Evolutionary conservation across 2,888 invertebrate genomes (phyloP).

Genomic region (Thymelicus sylvestris): DNA sequence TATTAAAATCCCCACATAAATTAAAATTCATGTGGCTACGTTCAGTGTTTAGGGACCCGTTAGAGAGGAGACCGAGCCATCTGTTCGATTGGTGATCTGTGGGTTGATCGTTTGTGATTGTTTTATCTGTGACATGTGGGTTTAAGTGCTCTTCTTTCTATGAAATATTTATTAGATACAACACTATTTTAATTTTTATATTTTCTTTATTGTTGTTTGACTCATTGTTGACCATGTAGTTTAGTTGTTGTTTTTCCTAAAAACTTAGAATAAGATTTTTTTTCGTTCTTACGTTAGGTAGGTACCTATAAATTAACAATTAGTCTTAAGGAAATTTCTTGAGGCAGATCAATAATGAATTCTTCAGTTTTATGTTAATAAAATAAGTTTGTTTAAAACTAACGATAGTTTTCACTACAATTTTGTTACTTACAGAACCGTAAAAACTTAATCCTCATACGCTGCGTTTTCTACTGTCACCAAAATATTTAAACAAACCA

Average conservation of each 20-base stretch:
- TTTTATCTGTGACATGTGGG: constrained; percentile 33
- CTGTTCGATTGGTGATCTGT: constrained; percentile 29
- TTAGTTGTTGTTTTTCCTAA: too few relatives aligned
- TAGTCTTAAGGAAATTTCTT: too few relatives aligned
- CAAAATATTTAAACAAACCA: constrained; percentile 77
- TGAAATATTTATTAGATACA: constrained; percentile 16
- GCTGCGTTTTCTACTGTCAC: constrained; percentile 52
- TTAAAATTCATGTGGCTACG: constrained; percentile 58
- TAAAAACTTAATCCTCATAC: constrained; percentile 27
- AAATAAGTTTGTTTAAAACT: too few relatives aligned
- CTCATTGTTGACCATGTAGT: too few relatives aligned
- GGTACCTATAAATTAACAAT: too few relatives aligned
- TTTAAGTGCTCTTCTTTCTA: constrained; percentile 17
- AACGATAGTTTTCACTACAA: too few relatives aligned
- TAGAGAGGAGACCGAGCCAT: constrained; percentile 33
- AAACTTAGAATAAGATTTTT: too few relatives aligned
- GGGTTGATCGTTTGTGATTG: constrained; percentile 22
- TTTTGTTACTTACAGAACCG: constrained; percentile 34
- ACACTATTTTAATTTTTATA: not conserved
- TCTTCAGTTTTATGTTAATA: too few relatives aligned
- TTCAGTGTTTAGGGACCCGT: constrained; percentile 48
- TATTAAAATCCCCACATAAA: constrained; percentile 78
- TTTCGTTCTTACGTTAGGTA: too few relatives aligned
- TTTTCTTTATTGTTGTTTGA: not conserved
- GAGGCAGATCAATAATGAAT: too few relatives aligned